These are phyloP conservation scores for Astyanax mexicanus DNA, from an alignment of 2,797 vertebrate genomes.

Conservation along the genomic window DNA sequence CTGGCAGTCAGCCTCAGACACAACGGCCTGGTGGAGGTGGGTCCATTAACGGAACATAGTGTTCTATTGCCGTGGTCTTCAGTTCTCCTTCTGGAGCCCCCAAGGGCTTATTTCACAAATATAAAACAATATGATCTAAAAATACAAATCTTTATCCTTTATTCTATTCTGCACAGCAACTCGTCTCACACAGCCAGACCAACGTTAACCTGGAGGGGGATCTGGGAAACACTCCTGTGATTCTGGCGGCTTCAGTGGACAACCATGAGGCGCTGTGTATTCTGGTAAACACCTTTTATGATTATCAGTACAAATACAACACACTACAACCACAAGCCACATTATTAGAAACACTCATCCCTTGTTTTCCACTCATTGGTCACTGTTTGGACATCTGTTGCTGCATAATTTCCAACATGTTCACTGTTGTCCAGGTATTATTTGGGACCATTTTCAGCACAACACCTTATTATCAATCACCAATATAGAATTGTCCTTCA, in stretches of 20 bases:
- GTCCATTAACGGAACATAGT: slow-evolving; percentile 19
- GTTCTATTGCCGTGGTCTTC: neutral
- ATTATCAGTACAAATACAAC: neutral
- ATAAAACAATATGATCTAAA: too few relatives aligned
- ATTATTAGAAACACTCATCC: neutral
- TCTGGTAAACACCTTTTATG: slow-evolving; percentile 73
- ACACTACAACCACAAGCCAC: too few relatives aligned
- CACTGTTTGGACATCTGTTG: too few relatives aligned
- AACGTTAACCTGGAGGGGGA: slow-evolving; percentile 85
- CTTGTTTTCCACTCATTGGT: neutral
- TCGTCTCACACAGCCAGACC: slow-evolving; percentile 74
- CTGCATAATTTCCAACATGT: neutral
- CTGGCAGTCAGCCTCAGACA: slow-evolving; percentile 75
- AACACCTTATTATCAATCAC: neutral
- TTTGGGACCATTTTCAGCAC: neutral
- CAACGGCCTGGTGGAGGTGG: slow-evolving; percentile 80
- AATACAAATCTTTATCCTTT: neutral
- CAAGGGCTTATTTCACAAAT: too few relatives aligned
- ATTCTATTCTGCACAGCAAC: slow-evolving; percentile 69
- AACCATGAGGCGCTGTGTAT: slow-evolving; percentile 81
- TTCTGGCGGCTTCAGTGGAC: slow-evolving; percentile 80
- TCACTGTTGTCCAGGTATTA: neutral
- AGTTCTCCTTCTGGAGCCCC: too few relatives aligned
- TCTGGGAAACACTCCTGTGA: slow-evolving; percentile 82
- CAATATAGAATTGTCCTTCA: neutral